Evolutionary conservation across 2,797 vertebrate species (phyloP).

Genomic region (Spatula clypeata): DNA sequence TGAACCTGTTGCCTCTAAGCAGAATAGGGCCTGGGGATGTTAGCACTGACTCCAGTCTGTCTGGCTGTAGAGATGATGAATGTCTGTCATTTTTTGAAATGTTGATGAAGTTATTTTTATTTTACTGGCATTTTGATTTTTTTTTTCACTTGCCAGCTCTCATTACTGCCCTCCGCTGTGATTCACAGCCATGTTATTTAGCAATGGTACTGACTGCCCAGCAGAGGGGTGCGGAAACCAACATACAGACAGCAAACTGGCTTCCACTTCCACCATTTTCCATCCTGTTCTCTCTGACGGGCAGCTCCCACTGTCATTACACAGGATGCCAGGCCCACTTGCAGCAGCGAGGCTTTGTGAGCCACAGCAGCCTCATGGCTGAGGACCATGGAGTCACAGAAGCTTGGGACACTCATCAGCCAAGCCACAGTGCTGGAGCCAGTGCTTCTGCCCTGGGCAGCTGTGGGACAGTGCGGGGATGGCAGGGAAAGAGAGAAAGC

Average conservation of each 20-base stretch:
- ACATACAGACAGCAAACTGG: rapidly evolving
- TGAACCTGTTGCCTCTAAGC: not conserved
- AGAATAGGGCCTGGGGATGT: not conserved
- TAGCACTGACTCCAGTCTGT: rapidly evolving
- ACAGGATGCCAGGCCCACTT: not conserved
- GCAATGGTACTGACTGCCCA: constrained; percentile 1
- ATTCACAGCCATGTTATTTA: not conserved
- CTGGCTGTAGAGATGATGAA: not conserved
- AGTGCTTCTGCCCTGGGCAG: not conserved
- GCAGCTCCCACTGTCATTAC: not conserved
- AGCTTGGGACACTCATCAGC: rapidly evolving
- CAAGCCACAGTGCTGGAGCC: not conserved
- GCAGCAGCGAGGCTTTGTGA: not conserved
- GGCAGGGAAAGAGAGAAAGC: not conserved
- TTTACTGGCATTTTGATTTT: not conserved
- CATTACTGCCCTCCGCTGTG: rapidly evolving
- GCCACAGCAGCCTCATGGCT: not conserved
- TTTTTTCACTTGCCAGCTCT: not conserved
- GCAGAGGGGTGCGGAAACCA: constrained; percentile 62
- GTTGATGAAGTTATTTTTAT: not conserved
- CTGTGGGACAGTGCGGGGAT: rapidly evolving
- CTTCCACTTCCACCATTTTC: not conserved
- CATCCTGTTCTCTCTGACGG: not conserved
- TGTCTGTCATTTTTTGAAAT: not conserved
- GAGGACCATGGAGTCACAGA: not conserved